Evolutionary conservation across 2,113 vertebrate genomes (phyloP), one percentile per base, ranked within the genome.

Genomic region (Plectropomus leopardus): DNA sequence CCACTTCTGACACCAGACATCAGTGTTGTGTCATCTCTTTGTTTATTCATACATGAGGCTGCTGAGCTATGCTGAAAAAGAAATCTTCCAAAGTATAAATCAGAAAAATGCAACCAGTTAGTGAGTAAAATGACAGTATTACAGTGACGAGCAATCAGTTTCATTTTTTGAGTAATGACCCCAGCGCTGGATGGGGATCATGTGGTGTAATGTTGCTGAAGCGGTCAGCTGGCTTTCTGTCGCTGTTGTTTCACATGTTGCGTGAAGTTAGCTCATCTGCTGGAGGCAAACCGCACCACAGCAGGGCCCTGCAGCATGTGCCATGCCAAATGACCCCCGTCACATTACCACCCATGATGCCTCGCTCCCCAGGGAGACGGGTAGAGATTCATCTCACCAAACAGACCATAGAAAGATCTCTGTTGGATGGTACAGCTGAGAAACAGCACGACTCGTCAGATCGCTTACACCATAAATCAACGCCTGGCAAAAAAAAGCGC

Each of bases 291-390:
- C n/a, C 7, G 11, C 42, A n/a, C 32, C 11, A 30, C 79, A 44
- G 2, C 78, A 16, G 64, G 72, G 28, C 26, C 44, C 30, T 7
- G 50, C 76, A 42, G 67, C 32, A 2, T 7, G 60, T 9, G 80
- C 60, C 68, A 21, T 53, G 75, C 72, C 80, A 83, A 80, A 78
- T 82, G 89, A 87, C 79, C 81, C 79, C 71, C 7, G 28, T 63
- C 79, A 36, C 83, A 76, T 83, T 72, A 85, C 87, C 89, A 83
- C 85, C 85, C 87, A 50, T 72, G 76, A 69, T 53, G 85, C 70
- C 36, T 69, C 1, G 7, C 79, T 26, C 81, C 70, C 72, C 73
- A 17, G 51, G 40, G 72, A 72, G 65, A 23, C 10, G 45, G 19
- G 40, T 17, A 32, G 51, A 75, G 81, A 78, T 70, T 66, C 76